Percentiles rank a stretch among this genome's conserved stretches.
These are phyloP conservation scores for Neoniphon sammara DNA, from an alignment of 2,797 vertebrate species.

Conservation along the genomic window DNA sequence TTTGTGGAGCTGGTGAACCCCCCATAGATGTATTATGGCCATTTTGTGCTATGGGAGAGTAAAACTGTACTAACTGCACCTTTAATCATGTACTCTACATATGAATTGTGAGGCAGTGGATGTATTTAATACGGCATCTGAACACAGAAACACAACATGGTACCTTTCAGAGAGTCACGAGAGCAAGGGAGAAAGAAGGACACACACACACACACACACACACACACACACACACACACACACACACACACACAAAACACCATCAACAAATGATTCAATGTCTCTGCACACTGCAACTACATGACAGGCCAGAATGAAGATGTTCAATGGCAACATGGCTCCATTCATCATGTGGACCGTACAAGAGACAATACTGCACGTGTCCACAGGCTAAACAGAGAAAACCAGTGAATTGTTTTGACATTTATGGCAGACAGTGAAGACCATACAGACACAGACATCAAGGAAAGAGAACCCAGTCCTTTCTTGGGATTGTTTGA, in stretches of 20 bases:
- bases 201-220: background rate
- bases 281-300: conserved; percentile 28
- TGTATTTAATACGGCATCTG: background rate
- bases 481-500: background rate
- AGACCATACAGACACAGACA: conserved; percentile 21
- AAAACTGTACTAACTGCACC: background rate
- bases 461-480: background rate
- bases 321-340: conserved; percentile 42
- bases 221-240: conserved; percentile 1
- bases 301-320: conserved; percentile 54
- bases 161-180: conserved; percentile 32
- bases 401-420: conserved; percentile 39
- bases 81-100: background rate
- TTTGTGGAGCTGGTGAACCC: too few species aligned
- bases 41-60: background rate
- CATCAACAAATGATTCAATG: conserved; percentile 21
- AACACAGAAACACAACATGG: conserved; percentile 22
- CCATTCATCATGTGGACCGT: conserved; percentile 34
- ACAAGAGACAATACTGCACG: conserved; percentile 25
- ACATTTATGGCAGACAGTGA: conserved; percentile 52
- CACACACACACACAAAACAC: background rate
- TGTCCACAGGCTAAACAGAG: conserved; percentile 28
- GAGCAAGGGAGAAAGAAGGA: background rate
- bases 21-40: background rate
- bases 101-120: background rate